Base-by-base conservation (phyloP, 2,113 vertebrate species). In the Callipepla californica region DNA sequence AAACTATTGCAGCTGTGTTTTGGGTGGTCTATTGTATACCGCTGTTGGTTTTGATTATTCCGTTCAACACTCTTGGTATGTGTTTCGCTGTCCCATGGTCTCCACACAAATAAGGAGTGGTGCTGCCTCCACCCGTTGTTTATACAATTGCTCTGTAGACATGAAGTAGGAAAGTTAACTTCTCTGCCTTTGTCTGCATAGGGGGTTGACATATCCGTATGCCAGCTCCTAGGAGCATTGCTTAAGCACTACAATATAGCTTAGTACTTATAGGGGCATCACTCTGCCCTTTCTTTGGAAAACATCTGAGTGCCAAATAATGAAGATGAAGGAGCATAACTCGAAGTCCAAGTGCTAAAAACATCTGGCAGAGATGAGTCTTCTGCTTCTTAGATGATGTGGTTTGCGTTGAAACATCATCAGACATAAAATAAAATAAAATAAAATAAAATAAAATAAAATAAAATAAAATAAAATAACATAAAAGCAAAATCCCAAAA, bases 41-140 rank as follows among this genome's bases (percentile, higher is more conserved):
- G 73, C 89, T 91, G 87, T 93, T 96, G 94, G 85, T 94, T 96
- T 94, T 93, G 95, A 96, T 96, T 94, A 94, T 80, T 92, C 36
- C 1, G 5, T 92, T 91, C 85, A 92, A 67, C 85, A 80, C 51
- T 69, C 59, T 83, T 69, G 72, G 78, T 91, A 63, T 80, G 91
- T 92, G 67, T 77, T 93, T 92, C 94, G 69, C 67, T 87, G 69
- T 87, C 75, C 45, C 83, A 78, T 62, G 87, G 91, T 85, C 91
- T 96, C 63, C 68, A 61, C 80, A 76, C 58, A 89, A 92, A 89
- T 55, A 87, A 51, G 87, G 92, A 96, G 73, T 58, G 68, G 22
- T 91, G 79, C 92, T 94, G 87, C 92, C 92, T 95, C 92, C 88
- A 94, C 61, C 47, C 50, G 0, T 69, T 80, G 75, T 91, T 95